Conservation (phyloP, 2,888 invertebrate genomes). For the Sinotaia quadrata region DNA sequence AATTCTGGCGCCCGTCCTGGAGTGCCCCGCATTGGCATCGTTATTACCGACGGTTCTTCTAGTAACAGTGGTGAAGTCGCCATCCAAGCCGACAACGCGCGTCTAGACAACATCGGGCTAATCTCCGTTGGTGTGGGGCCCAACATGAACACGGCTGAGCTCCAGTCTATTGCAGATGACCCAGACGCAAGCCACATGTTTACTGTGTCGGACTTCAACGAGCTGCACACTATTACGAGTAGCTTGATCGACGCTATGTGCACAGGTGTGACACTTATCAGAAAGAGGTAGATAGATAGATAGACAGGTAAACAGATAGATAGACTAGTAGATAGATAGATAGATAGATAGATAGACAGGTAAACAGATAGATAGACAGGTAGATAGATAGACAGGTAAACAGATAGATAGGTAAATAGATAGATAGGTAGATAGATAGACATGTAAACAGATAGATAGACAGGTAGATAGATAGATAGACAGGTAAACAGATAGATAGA, state of each 20-base stretch:
- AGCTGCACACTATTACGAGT: slow-evolving; percentile 45
- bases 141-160: slow-evolving; percentile 50
- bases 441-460: too few species aligned
- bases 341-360: too few species aligned
- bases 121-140: slow-evolving; percentile 53
- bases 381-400: too few species aligned
- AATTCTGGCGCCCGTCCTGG: slow-evolving; percentile 48
- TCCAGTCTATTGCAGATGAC: slow-evolving; percentile 53
- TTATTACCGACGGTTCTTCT: slow-evolving; percentile 52
- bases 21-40: slow-evolving; percentile 53
- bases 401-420: too few species aligned
- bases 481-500: too few species aligned
- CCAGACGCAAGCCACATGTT: slow-evolving; percentile 53
- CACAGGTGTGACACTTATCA: slow-evolving; percentile 41
- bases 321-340: too few species aligned
- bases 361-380: too few species aligned
- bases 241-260: slow-evolving; percentile 53
- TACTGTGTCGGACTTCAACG: slow-evolving; percentile 48
- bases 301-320: too few species aligned
- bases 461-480: too few species aligned
- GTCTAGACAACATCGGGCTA: slow-evolving; percentile 49
- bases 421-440: too few species aligned
- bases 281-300: too few species aligned
- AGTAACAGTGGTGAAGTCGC: slow-evolving; percentile 19
- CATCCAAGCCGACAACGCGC: slow-evolving; percentile 23